A percentile compares a stretch with the other conserved stretches of the same genome.
These are phyloP conservation scores for Corella eumyota DNA, from an alignment of 23 tunicate species.

Conservation along the genomic window DNA sequence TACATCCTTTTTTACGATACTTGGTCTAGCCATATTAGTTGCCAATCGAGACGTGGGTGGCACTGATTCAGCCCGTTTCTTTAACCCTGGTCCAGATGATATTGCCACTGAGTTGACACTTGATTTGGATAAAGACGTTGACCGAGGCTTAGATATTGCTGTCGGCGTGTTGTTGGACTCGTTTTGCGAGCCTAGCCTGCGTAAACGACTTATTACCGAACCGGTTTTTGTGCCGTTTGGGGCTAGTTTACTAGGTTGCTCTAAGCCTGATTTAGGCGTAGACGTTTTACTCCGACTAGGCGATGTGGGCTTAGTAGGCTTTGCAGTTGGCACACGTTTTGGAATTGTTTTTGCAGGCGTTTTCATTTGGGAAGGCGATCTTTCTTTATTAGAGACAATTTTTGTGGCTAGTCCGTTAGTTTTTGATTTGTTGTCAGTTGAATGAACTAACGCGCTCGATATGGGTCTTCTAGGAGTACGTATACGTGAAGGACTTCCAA, in stretches of 20 bases:
- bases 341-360: too few relatives aligned
- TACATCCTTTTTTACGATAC: too few relatives aligned
- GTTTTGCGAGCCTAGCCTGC: constrained; percentile 34
- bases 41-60: constrained; percentile 42
- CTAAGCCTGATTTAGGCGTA: not conserved
- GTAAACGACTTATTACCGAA: constrained; percentile 58
- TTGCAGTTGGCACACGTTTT: too few relatives aligned
- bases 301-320: not conserved
- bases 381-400: too few relatives aligned
- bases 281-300: constrained; percentile 2
- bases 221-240: constrained; percentile 12
- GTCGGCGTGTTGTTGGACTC: constrained; percentile 12
- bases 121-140: constrained; percentile 22
- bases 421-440: too few relatives aligned
- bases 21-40: too few relatives aligned
- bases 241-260: constrained; percentile 3
- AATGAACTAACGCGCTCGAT: too few relatives aligned
- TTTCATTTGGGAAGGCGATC: too few relatives aligned
- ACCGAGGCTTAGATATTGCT: constrained; percentile 13
- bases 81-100: too few relatives aligned
- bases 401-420: too few relatives aligned
- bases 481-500: too few relatives aligned
- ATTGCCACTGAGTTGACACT: constrained; percentile 19
- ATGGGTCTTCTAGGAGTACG: too few relatives aligned
- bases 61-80: constrained; percentile 50